These are phyloP conservation scores for Cheilosia vulpina DNA, from an alignment of 2,888 invertebrate genomes.

Conservation along the genomic window DNA sequence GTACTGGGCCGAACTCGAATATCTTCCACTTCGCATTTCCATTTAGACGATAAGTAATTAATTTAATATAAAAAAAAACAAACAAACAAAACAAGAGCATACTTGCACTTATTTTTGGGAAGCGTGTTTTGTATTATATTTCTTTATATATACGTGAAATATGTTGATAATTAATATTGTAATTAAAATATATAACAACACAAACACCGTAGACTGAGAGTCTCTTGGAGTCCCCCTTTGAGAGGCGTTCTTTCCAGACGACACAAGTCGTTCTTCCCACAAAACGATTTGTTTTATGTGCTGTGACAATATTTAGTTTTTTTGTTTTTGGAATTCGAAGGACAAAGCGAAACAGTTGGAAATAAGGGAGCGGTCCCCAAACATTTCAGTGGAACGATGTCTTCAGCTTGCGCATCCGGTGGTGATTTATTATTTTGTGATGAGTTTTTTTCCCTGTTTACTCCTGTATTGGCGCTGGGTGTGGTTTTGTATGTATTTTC, in stretches of 20 bases:
- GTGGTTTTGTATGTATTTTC: constrained; percentile 41
- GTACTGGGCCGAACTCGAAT: constrained; percentile 24
- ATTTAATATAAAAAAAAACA: constrained; percentile 39
- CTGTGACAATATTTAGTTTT: constrained; percentile 46
- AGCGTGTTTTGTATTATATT: constrained; percentile 39
- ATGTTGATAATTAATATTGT: constrained; percentile 70
- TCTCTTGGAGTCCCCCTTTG: neutral
- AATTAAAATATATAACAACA: constrained; percentile 60
- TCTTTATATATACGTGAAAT: constrained; percentile 46
- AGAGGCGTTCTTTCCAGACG: constrained; percentile 15
- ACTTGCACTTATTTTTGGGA: constrained; percentile 16
- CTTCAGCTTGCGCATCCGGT: constrained; percentile 66
- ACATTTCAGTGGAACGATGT: constrained; percentile 42
- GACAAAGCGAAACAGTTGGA: constrained; percentile 52
- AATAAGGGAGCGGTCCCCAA: constrained; percentile 53
- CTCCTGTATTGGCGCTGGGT: constrained; percentile 41
- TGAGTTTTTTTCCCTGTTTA: constrained; percentile 24
- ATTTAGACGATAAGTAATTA: constrained; percentile 59
- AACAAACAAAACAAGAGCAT: neutral
- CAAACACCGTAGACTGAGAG: constrained; percentile 1
- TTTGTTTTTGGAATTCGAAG: constrained; percentile 21
- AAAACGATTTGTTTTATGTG: constrained; percentile 59
- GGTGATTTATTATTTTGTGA: constrained; percentile 68
- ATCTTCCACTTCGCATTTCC: constrained; percentile 74
- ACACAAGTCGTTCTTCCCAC: constrained; percentile 20